phyloP scores from a whole-genome alignment of 1,140 invertebrate species.

The Araneus ventricosus region DNA sequence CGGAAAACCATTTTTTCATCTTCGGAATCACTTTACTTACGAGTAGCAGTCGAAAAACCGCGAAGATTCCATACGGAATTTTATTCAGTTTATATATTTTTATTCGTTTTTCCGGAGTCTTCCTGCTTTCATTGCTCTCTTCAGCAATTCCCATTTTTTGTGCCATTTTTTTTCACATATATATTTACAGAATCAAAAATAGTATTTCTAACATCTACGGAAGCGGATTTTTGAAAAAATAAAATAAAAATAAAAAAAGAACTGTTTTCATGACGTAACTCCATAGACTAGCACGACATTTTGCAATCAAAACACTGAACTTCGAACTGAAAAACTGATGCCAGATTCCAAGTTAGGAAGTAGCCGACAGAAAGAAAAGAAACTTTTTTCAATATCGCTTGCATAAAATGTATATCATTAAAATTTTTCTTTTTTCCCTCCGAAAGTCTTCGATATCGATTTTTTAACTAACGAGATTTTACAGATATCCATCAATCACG shows the following conservation, averaged over 20 bases:
- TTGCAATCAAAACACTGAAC: constrained; percentile 36
- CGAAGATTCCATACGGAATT: constrained; percentile 46
- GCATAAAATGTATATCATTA: constrained; percentile 8
- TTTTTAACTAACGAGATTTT: neutral
- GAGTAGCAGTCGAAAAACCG: neutral
- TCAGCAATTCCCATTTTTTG: neutral
- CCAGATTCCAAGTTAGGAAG: constrained; percentile 34
- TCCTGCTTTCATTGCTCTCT: constrained; percentile 21
- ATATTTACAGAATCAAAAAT: neutral
- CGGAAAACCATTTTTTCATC: constrained; percentile 48
- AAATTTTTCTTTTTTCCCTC: neutral
- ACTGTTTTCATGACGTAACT: constrained; percentile 47
- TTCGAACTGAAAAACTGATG: constrained; percentile 9
- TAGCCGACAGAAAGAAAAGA: neutral
- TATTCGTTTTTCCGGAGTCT: constrained; percentile 18
- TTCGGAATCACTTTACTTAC: constrained; percentile 50
- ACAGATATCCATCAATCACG: too few relatives aligned
- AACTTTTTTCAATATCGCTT: neutral
- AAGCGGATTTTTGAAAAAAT: neutral
- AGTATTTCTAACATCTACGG: neutral
- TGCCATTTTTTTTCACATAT: neutral
- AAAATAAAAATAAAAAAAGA: constrained; percentile 6
- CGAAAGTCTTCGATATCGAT: neutral
- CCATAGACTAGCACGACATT: constrained; percentile 50
- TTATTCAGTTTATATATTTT: constrained; percentile 29